phyloP scores from a whole-genome alignment of 1,140 invertebrate genomes.

The Papilio polyxenes region DNA sequence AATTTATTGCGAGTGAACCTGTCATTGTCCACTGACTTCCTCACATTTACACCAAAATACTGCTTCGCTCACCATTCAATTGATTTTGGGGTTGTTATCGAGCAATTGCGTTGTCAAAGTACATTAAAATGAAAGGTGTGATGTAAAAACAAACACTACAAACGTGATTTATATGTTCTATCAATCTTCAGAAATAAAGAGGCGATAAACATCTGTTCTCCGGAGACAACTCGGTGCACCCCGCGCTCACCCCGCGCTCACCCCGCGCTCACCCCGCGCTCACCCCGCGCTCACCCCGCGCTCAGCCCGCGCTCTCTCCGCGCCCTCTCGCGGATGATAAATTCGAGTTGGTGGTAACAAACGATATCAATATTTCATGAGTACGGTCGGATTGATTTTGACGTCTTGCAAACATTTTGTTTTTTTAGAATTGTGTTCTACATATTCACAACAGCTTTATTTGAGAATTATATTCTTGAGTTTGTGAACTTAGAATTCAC shows the following conservation, averaged over 20 bases:
- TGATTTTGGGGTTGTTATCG: not conserved
- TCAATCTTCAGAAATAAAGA: slow-evolving; percentile 16
- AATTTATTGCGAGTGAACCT: not conserved
- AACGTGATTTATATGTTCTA: slow-evolving; percentile 8
- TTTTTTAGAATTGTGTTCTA: not conserved
- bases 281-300: not conserved
- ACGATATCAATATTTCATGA: slow-evolving; percentile 16
- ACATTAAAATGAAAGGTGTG: not conserved
- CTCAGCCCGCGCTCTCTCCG: no score
- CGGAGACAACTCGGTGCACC: not conserved
- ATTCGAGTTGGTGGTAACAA: slow-evolving; percentile 22
- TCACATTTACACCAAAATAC: not conserved
- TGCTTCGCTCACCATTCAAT: not conserved
- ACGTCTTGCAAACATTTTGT: not conserved
- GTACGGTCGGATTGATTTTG: slow-evolving; percentile 20
- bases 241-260: not conserved
- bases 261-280: not conserved
- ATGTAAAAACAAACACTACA: not conserved
- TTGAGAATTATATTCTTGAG: not conserved
- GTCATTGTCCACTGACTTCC: not conserved
- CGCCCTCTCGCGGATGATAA: not conserved
- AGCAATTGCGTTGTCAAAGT: not conserved
- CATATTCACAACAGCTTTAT: not conserved
- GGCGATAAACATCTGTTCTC: slow-evolving; percentile 21
- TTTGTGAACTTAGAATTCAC: not conserved